Evolutionary conservation across 2,113 vertebrate species (phyloP), one percentile per base, ranked within the genome.

Genomic region (Rostratula benghalensis): DNA sequence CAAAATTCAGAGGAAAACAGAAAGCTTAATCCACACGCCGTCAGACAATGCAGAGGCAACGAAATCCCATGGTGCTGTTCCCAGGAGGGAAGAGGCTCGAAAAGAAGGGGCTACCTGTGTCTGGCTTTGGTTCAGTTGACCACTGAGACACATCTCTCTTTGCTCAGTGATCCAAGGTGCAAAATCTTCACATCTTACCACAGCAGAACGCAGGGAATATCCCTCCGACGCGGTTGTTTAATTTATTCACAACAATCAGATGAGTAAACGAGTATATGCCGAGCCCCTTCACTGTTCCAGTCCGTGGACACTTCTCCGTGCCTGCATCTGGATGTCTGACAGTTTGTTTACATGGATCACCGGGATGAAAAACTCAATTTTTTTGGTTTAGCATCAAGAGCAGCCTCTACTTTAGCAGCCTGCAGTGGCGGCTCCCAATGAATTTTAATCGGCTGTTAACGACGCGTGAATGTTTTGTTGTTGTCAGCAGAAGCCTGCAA

Each of bases 271-370:
- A 93, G 77, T 68, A 19, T 53, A 54, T 69, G 80, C 92, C 13
- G 12, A 94, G 80, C 28, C 94, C 83, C 13, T 15, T 75, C 86
- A 64, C 93, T 70, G 43, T 56, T 51, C 10, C 51, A 68, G 63
- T 70, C 90, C 73, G 2, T 51, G 94, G 97, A 69, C 93, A 93
- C 95, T 96, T 90, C 86, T 85, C 82, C 76, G 21, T 78, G 70
- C 19, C 4, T 54, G 78, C 75, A 33, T 90, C 94, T 89, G 92
- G 63, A 60, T 90, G 80, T 95, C 94, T 97, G 96, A 93, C 92
- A 90, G 92, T 95, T 95, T 98, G 97, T 97, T 97, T 97, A 94
- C 96, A 96, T 74, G 83, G 83, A 69, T 75, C 87, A 13, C 45
- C 8, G 20, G 82, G 73, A 89, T 54, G 79, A 96, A 94, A 96